Evolutionary conservation across 2,888 invertebrate genomes (phyloP).

Genomic region (Scrobipalpa costella): DNA sequence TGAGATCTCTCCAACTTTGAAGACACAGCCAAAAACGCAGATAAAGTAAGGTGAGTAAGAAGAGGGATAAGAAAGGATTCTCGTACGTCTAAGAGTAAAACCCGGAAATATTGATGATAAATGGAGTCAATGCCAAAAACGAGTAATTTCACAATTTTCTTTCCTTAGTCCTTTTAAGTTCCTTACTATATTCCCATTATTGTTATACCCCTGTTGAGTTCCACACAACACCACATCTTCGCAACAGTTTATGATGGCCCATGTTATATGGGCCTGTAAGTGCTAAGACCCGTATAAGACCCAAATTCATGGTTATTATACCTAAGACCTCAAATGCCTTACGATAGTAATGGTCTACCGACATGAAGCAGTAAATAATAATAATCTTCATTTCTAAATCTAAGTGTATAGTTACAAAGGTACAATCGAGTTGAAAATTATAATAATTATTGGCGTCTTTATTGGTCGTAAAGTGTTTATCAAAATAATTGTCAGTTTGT

Average conservation of each 20-base stretch:
- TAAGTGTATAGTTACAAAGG: constrained; percentile 9
- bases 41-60: too few relatives aligned
- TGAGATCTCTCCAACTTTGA: too few relatives aligned
- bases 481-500: neutral
- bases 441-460: neutral
- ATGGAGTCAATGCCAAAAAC: too few relatives aligned
- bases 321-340: constrained; percentile 10
- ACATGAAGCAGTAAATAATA: constrained; percentile 20
- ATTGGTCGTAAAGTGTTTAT: neutral
- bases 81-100: too few relatives aligned
- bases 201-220: neutral
- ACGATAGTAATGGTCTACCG: constrained; percentile 6
- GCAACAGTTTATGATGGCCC: neutral
- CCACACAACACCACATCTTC: neutral
- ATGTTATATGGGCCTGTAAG: constrained; percentile 30
- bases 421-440: constrained; percentile 3
- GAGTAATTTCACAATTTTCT: too few relatives aligned
- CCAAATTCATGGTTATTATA: constrained; percentile 20
- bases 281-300: constrained; percentile 19
- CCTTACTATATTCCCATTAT: too few relatives aligned
- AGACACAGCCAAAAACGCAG: too few relatives aligned
- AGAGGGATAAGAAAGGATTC: too few relatives aligned
- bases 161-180: too few relatives aligned
- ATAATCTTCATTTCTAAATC: constrained; percentile 24
- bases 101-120: too few relatives aligned